Base-by-base conservation (phyloP, 1,140 invertebrate species). In the Charaxes varanes region DNA sequence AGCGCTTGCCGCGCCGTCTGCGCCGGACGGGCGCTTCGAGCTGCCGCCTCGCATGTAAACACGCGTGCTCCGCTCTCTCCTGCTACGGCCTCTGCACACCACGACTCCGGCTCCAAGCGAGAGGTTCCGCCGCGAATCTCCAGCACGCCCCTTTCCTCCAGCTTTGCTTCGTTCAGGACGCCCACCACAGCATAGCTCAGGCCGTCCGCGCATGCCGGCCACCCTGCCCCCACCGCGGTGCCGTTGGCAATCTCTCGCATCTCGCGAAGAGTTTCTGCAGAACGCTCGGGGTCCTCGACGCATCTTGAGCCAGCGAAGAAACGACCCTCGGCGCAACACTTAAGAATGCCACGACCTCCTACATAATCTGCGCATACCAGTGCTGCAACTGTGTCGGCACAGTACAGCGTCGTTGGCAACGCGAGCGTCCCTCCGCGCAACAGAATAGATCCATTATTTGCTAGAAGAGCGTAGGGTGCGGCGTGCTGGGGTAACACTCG, bases 21-120 rank as follows among this genome's bases (percentile, higher is more conserved):
- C n/a, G 13, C 83, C 41, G 18, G 86, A 84, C 5, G 78, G 32
- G 33, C 34, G 45, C 48, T 68, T 88, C 86, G 81, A 19, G 87
- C 86, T 4, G 81, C 73, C 12, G 34, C 50, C 40, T 65, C 64
- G 70, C 91, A 92, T 2, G 89, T 87, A 50, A 92, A 88, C 51
- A 92, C 87, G 43, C 85, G 86, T 11, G 86, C 62, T 6, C 67
- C 70, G 11, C 24, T 44, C 22, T 54, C 64, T 11, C 58, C 79
- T 34, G 67, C 65, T 43, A 85, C 84, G 1, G 85, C 73, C 57
- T 91, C 91, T 38, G 91, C 71, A 64, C 91, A 92, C 72, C 87
- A 91, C 85, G 85, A 40, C 69, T 85, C 36, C 65, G 63, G 13
- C 69, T 66, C 52, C 88, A 72, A 37, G 73, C 59, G 31, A 28